Evolutionary conservation across 2,888 invertebrate species (phyloP).

Genomic region (Phyllotreta cruciferae): DNA sequence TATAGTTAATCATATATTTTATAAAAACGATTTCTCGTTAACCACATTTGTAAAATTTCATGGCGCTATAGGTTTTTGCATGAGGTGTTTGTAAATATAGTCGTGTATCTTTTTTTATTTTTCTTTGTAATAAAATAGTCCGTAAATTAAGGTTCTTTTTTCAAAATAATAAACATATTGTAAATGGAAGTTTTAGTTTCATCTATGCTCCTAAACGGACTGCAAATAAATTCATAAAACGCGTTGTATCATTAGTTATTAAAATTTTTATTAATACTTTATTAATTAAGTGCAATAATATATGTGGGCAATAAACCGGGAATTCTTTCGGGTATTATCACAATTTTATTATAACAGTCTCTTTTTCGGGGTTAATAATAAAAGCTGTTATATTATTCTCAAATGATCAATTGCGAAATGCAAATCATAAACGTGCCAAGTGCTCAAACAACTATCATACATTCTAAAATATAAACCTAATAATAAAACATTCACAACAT

Average conservation of each 20-base stretch:
- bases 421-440: too few relatives aligned
- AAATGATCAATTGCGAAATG: too few relatives aligned
- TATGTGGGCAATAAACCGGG: too few relatives aligned
- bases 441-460: too few relatives aligned
- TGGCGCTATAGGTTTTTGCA: conserved; percentile 37
- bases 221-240: neutral
- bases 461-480: too few relatives aligned
- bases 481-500: too few relatives aligned
- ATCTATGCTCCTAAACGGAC: neutral
- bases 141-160: conserved; percentile 27
- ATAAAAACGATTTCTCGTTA: conserved; percentile 36
- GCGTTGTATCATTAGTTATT: neutral
- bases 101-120: conserved; percentile 25
- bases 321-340: too few relatives aligned
- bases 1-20: conserved; percentile 28
- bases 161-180: conserved; percentile 26
- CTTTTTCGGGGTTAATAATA: too few relatives aligned
- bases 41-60: conserved; percentile 32
- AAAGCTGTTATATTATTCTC: too few relatives aligned
- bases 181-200: conserved; percentile 18
- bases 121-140: conserved; percentile 28
- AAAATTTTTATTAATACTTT: too few relatives aligned
- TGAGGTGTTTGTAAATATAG: conserved; percentile 32
- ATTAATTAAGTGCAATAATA: too few relatives aligned
- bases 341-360: too few relatives aligned